phyloP scores from a whole-genome alignment of 2,888 invertebrate genomes.

The Aspidapion aeneum region DNA sequence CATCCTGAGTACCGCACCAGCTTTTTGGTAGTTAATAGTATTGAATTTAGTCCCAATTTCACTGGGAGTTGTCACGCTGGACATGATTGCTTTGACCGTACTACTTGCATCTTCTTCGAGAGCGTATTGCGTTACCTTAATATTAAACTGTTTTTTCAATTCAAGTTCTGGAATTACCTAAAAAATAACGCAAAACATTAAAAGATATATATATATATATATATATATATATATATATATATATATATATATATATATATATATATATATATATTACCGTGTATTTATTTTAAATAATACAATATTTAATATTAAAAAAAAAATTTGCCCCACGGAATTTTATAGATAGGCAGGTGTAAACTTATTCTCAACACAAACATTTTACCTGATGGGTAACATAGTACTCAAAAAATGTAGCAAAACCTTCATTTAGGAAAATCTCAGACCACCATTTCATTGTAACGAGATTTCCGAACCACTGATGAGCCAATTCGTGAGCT shows the following conservation, averaged over 20 bases:
- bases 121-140: constrained; percentile 39
- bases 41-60: constrained; percentile 63
- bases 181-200: too few species aligned
- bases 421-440: constrained; percentile 73
- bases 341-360: too few species aligned
- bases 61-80: constrained; percentile 53
- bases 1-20: constrained; percentile 26
- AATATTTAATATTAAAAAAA: too few species aligned
- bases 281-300: too few species aligned
- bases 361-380: too few species aligned
- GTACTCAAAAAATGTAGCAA: constrained; percentile 73
- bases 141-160: constrained; percentile 30
- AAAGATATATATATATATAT: too few species aligned
- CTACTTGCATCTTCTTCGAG: constrained; percentile 56
- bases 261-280: too few species aligned
- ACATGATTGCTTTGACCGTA: constrained; percentile 56
- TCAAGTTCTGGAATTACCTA: constrained; percentile 26
- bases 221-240: too few species aligned
- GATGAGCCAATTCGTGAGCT: constrained; percentile 77
- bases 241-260: too few species aligned
- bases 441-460: constrained; percentile 75
- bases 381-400: constrained; percentile 38
- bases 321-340: too few species aligned
- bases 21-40: constrained; percentile 48
- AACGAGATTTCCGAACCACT: constrained; percentile 79